Base-by-base conservation (phyloP, 1,140 invertebrate species). In the Parapsyche elsis region DNA sequence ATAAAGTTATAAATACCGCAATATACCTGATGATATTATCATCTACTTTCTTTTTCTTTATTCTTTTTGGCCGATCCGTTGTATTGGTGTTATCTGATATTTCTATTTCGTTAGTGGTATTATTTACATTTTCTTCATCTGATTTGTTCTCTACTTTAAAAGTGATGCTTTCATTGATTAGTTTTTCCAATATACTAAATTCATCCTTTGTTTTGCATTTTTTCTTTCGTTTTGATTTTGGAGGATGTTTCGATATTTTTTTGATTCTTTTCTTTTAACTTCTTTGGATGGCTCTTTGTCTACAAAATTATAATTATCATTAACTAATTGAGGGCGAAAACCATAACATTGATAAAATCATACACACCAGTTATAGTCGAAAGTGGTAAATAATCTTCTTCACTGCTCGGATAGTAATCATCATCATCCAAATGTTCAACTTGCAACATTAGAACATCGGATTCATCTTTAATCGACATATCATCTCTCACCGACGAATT, bases 181-280 rank as follows among this genome's bases (percentile, higher is more conserved):
- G 70, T 9, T 76, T 71, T 21, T 79, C 78, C 16, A 80, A 78
- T 10, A 81, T n/a, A 14, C 44, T 61, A 16, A 80, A 75, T 67
- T 79, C 81, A 12, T 73, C 21, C 70, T 83, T 83, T 5, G 61
- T 38, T 81, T 81, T 81, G 38, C 73, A 79, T 26, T 61, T 67
- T 77, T 83, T 83, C 61, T 83, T 83, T 44, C 81, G 78, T 78
- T 83, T 83, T n/a, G 64, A 14, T 73, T 83, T 83, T 16, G 76
- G 75, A 16, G 77, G 73, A 80, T 83, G 71, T n/a, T 73, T 83
- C 77, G n/a, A 49, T 19, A 67, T 12, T 71, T 83, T 83, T 74
- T 83, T 83, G 67, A 38, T 26, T 71, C 76, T 80, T 83, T 83
- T 49, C 73, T 81, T 78, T 83, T 83, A n/a, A 71, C 46, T 23